These are phyloP conservation scores for Drosophila orosa DNA, from an alignment of 1,140 invertebrate species.

Conservation along the genomic window DNA sequence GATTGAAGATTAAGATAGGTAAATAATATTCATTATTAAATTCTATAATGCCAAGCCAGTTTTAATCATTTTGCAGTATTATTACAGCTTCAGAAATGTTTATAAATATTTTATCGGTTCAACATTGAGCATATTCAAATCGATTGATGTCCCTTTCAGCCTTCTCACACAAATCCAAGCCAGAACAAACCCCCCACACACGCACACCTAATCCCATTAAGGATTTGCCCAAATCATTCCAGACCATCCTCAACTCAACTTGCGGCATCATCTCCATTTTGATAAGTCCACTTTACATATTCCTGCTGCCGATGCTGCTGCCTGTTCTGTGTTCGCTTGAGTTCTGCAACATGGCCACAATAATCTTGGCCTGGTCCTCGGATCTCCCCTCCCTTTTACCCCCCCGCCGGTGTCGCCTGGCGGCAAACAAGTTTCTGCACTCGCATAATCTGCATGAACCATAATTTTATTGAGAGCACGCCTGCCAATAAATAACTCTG, in stretches of 20 bases:
- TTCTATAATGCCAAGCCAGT: neutral
- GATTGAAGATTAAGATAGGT: neutral
- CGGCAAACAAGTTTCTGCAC: slow-evolving; percentile 80
- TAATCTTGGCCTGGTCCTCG: slow-evolving; percentile 49
- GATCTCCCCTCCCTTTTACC: neutral
- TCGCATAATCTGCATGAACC: slow-evolving; percentile 82
- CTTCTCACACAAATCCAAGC: neutral
- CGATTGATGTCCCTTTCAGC: neutral
- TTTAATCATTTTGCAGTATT: too few species aligned
- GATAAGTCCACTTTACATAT: slow-evolving; percentile 61
- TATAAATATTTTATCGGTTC: neutral
- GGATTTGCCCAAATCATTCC: slow-evolving; percentile 45
- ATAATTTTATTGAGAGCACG: slow-evolving; percentile 83
- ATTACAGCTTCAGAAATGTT: neutral
- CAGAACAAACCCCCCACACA: neutral
- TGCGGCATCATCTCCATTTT: slow-evolving; percentile 60
- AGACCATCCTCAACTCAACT: slow-evolving; percentile 31
- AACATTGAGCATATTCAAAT: neutral
- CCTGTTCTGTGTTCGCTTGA: slow-evolving; percentile 22
- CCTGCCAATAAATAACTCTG: slow-evolving; percentile 81
- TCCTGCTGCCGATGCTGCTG: slow-evolving; percentile 11
- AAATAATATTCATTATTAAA: neutral
- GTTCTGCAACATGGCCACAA: slow-evolving; percentile 64
- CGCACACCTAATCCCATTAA: slow-evolving; percentile 44
- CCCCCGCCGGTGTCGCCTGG: neutral